A percentile compares a stretch with the other conserved stretches of the same genome.
Evolutionary conservation across 1,140 invertebrate genomes (phyloP).

Genomic region (Caenorhabditis briggsae): DNA sequence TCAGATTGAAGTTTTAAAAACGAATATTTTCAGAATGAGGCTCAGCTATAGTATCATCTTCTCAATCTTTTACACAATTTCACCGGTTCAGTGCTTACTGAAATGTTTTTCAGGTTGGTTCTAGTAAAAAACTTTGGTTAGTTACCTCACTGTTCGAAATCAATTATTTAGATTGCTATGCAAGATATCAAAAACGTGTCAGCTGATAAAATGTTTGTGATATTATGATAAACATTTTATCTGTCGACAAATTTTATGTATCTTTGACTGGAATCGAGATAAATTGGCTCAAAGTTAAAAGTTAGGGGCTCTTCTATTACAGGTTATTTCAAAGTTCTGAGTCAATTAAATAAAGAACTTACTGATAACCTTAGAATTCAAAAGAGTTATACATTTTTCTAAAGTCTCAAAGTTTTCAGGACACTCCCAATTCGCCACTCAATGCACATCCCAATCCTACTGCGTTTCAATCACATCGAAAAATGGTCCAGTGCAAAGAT

Average conservation of each 20-base stretch:
- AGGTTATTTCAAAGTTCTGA: background rate
- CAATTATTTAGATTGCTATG: no score
- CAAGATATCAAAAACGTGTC: no score
- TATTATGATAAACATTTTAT: no score
- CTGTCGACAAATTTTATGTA: no score
- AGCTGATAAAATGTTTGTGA: no score
- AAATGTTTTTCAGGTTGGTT: conserved; percentile 32
- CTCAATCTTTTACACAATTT: conserved; percentile 28
- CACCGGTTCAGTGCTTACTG: background rate
- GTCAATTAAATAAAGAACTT: background rate
- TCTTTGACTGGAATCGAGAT: no score
- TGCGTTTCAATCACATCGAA: conserved; percentile 41
- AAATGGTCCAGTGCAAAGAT: background rate
- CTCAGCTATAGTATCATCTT: conserved; percentile 6
- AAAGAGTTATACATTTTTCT: no score
- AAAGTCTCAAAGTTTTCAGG: no score
- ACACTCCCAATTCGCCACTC: conserved; percentile 38
- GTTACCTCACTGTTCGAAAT: no score
- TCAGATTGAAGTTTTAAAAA: background rate
- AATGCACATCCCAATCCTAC: conserved; percentile 34
- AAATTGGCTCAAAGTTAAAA: no score
- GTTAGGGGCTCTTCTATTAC: no score
- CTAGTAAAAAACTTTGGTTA: no score
- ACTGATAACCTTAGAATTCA: background rate
- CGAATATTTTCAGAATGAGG: conserved; percentile 5